Base-by-base conservation (phyloP, 2,113 vertebrate species). In the Petromus typicus region DNA sequence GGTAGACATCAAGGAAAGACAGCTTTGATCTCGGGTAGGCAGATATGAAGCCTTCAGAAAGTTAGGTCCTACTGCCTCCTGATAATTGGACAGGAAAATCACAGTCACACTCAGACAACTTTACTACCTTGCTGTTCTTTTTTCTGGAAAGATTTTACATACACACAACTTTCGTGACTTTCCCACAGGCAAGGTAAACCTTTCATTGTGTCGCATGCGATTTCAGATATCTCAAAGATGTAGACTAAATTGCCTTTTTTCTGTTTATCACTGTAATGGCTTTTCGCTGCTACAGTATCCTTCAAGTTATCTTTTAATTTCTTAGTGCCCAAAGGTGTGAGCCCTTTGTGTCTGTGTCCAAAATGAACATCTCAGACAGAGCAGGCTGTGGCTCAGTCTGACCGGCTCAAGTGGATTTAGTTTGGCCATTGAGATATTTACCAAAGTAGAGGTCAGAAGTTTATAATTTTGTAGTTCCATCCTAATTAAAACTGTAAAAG, bases 291-390 rank as follows among this genome's bases (percentile, higher is more conserved):
- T 96, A 88, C 73, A 75, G 43, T 94, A 96, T 86, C 85, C 90
- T 97, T 97, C 94, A 94, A 63, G 76, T 97, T 95, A 96, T 97
- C 82, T 98, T 98, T 98, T 95, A 97, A 97, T 97, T 97, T 95
- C 94, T 88, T 96, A 96, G 56, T 80, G 75, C 92, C 86, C 75
- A 18, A 34, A 91, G 97, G 79, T 93, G 71, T 27, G 86, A 56
- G 40, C 45, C 69, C 11, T 14, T 84, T 73, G 43, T 94, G 79
- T 67, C 20, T 94, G 45, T 40, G 3, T 92, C 96, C 97, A 51
- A 61, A 73, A 92, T 43, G n/a, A 76, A 79, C 89, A 85, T 94
- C 83, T 89, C 67, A 96, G 69, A 86, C 40, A 56, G 78, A 83
- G 79, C 89, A 95, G 75, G 59, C 3, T 40, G 67, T 45, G 64